A percentile compares a stretch with the other conserved stretches of the same genome.
Evolutionary conservation across 2,888 invertebrate genomes (phyloP).

Genomic region (Argynnis bischoffii): DNA sequence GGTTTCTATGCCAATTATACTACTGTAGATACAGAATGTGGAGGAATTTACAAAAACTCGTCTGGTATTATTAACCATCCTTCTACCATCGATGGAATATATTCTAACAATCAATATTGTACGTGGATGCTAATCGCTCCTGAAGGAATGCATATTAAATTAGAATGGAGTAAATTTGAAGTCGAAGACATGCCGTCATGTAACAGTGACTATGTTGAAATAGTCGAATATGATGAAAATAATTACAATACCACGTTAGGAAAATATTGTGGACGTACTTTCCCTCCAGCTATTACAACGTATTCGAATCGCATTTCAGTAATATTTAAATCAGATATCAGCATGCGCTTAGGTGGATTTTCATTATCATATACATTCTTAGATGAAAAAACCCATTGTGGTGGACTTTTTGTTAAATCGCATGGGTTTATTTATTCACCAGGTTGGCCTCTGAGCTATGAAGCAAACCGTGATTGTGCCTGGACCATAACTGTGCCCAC

Average conservation of each 20-base stretch:
- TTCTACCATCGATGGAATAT: conserved; percentile 48
- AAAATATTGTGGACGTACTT: conserved; percentile 86
- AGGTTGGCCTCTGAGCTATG: conserved; percentile 89
- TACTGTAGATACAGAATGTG: conserved; percentile 86
- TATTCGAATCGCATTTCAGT: conserved; percentile 86
- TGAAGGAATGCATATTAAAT: conserved; percentile 84
- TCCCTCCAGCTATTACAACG: conserved; percentile 86
- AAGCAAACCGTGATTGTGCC: conserved; percentile 86
- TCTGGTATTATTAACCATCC: conserved; percentile 87
- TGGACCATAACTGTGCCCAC: conserved; percentile 89
- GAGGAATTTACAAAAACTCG: conserved; percentile 85
- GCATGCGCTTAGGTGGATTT: conserved; percentile 85
- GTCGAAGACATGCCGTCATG: conserved; percentile 84
- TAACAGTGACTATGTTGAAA: conserved; percentile 85
- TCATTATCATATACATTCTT: conserved; percentile 85
- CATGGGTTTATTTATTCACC: conserved; percentile 90
- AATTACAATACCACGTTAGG: conserved; percentile 55
- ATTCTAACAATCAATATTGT: conserved; percentile 80
- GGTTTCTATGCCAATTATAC: conserved; percentile 91
- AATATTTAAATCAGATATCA: conserved; percentile 84
- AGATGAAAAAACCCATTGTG: conserved; percentile 82
- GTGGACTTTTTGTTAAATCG: conserved; percentile 85
- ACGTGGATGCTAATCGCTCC: conserved; percentile 90
- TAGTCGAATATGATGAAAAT: conserved; percentile 84
- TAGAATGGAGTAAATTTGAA: conserved; percentile 88